Evolutionary conservation across 2,113 vertebrate genomes (phyloP).

Genomic region (Typhlomys cinereus): DNA sequence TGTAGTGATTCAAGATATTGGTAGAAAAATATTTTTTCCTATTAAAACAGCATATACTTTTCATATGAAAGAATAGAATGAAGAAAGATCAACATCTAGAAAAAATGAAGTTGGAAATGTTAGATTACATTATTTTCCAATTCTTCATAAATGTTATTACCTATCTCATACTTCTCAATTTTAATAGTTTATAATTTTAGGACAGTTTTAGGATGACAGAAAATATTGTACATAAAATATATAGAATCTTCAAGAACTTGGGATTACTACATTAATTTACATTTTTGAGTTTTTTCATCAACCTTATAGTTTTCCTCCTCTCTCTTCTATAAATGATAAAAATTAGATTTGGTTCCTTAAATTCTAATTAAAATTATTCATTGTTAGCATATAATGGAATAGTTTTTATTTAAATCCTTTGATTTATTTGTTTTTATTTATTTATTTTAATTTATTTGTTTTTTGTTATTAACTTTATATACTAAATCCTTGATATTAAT

Average conservation of each 20-base stretch:
- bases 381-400: background rate
- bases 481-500: background rate
- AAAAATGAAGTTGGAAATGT: background rate
- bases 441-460: no score
- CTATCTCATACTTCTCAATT: background rate
- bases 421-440: no score
- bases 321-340: background rate
- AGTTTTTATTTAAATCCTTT: background rate
- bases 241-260: background rate
- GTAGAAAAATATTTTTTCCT: background rate
- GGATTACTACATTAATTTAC: background rate
- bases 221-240: background rate
- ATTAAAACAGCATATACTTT: background rate
- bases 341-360: background rate
- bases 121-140: background rate
- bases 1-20: background rate
- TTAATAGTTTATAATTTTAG: background rate
- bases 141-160: background rate
- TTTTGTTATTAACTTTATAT: background rate
- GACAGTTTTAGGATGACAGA: background rate
- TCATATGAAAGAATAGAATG: background rate
- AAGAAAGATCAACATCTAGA: background rate
- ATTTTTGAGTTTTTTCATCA: background rate
- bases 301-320: background rate
- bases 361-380: constrained; percentile 5